Base-by-base conservation (phyloP, 2,113 vertebrate species). In the Ageneiosus marmoratus region DNA sequence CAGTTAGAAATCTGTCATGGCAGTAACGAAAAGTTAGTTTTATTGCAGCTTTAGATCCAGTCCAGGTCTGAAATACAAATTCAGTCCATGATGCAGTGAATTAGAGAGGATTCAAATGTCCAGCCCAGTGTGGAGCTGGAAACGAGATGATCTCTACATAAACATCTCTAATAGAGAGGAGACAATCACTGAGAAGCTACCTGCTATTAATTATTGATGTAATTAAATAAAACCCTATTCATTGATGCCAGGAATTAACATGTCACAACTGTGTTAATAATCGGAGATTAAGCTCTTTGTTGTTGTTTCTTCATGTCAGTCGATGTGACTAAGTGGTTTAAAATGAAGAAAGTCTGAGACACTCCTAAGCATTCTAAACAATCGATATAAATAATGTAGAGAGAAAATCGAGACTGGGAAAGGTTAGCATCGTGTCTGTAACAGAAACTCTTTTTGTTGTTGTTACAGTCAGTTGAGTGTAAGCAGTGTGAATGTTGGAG, bases 261-360 rank as follows among this genome's bases (percentile, higher is more conserved):
- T n/a, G 53, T 74, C 41, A 34, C 20, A 15, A 6, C 27, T n/a
- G 69, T 2, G 1, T 27, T 27, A 11, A 53, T 27, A 11, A 69
- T 20, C 62, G 24, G 41, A 34, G 29, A 5, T 34, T 0, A 16
- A 29, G 16, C 46, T 55, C 8, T 50, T 6, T 70, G 32, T 44
- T 41, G 70, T 70, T 80, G 79, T 55, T 55, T 80, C 24, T 58
- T 48, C 34, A 41, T 46, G n/a, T 73, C 50, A 32, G 67, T 18
- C 24, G 32, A 32, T 1, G 80, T 69, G 44, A 81, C 74, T 78
- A 53, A 78, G 34, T 29, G 32, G 22, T 50, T 18, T 51, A 46
- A 83, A 83, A 86, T 69, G 69, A 67, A 11, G 80, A 79, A 44
- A 7, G 29, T 50, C 13, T 2, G 20, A 80, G 50, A 37, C 79